phyloP scores from a whole-genome alignment of 1,140 invertebrate species.

The Mylabris phalerata region DNA sequence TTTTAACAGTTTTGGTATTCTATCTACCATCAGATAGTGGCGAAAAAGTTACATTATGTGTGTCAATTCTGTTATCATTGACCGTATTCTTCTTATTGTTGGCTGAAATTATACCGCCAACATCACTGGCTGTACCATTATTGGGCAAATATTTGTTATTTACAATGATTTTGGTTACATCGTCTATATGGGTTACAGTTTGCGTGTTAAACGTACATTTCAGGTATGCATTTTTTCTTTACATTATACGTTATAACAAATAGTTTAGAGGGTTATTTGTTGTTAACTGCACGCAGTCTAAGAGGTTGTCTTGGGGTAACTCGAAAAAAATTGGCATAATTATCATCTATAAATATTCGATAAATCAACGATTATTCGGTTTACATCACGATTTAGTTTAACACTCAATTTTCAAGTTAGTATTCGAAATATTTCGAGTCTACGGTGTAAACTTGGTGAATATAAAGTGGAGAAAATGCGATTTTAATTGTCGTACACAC shows the following conservation, averaged over 20 bases:
- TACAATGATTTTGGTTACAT: constrained; percentile 95
- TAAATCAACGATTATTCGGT: background rate
- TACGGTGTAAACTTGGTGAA: too few species aligned
- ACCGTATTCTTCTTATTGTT: constrained; percentile 97
- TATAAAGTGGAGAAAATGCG: too few species aligned
- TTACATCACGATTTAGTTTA: too few species aligned
- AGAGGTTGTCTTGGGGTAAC: too few species aligned
- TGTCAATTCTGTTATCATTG: constrained; percentile 94
- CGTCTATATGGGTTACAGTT: constrained; percentile 95
- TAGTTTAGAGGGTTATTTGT: background rate
- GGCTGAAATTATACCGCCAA: constrained; percentile 96
- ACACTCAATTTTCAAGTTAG: too few species aligned
- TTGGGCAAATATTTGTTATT: constrained; percentile 94
- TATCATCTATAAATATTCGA: background rate
- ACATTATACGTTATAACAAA: too few species aligned
- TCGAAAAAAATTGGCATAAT: background rate
- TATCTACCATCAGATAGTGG: constrained; percentile 93
- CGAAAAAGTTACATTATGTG: constrained; percentile 92
- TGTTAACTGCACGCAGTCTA: constrained; percentile 5
- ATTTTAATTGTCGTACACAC: too few species aligned
- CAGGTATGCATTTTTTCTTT: constrained; percentile 57
- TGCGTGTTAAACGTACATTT: constrained; percentile 97
- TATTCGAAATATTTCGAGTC: too few species aligned
- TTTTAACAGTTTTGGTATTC: constrained; percentile 91
- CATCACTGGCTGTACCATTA: constrained; percentile 92